phyloP scores from a whole-genome alignment of 2,797 vertebrate genomes.

The Hyperoplus immaculatus region DNA sequence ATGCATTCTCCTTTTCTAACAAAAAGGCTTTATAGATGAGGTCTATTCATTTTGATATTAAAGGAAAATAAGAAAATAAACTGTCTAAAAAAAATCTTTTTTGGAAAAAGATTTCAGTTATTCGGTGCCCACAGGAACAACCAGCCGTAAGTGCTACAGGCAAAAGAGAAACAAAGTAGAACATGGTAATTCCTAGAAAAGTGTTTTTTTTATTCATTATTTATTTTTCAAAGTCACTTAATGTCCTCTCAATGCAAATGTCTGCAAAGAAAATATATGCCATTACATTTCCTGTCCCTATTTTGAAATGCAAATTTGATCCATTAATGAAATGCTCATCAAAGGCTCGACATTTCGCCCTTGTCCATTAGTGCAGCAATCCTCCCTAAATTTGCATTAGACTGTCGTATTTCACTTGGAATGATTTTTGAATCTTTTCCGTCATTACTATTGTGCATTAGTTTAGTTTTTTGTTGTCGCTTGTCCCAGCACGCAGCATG shows the following conservation, averaged over 20 bases:
- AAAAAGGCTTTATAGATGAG: not conserved
- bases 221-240: slow-evolving; percentile 22
- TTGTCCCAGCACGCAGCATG: slow-evolving; percentile 30
- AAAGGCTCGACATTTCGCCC: slow-evolving; percentile 21
- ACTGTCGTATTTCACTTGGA: slow-evolving; percentile 48
- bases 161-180: slow-evolving; percentile 14
- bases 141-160: slow-evolving; percentile 20
- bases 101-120: slow-evolving; percentile 11
- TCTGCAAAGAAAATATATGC: slow-evolving; percentile 22
- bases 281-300: slow-evolving; percentile 34
- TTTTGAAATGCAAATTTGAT: slow-evolving; percentile 62
- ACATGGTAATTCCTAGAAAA: not conserved
- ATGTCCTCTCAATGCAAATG: slow-evolving; percentile 31
- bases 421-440: slow-evolving; percentile 8
- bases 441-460: slow-evolving; percentile 26
- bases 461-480: slow-evolving; percentile 6
- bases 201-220: slow-evolving; percentile 1
- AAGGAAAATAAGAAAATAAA: too few species aligned
- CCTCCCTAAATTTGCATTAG: slow-evolving; percentile 36
- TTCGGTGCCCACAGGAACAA: not conserved
- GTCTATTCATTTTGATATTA: not conserved
- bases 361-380: slow-evolving; percentile 59
- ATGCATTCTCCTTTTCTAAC: not conserved
- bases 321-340: slow-evolving; percentile 55
- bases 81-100: not conserved